Percentiles rank a stretch among this genome's conserved stretches.
Evolutionary conservation across 2,888 invertebrate genomes (phyloP).

Genomic region (Amphimallon solstitiale): DNA sequence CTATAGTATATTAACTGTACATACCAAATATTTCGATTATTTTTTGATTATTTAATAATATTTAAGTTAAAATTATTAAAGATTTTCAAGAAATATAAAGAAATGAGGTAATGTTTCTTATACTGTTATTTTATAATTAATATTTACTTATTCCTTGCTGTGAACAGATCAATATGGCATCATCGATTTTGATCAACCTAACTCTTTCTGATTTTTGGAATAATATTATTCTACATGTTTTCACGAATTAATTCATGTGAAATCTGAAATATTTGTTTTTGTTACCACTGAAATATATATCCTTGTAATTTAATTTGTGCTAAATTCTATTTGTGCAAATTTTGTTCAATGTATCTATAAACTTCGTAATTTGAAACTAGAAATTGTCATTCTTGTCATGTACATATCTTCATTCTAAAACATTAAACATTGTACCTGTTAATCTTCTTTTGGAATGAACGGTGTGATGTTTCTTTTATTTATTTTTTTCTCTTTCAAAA

Average conservation of each 20-base stretch:
- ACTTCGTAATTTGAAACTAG: too few relatives aligned
- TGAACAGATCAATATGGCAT: conserved; percentile 21
- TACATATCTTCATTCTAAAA: not conserved
- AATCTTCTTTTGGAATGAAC: not conserved
- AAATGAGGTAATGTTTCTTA: not conserved
- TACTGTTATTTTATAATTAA: not conserved
- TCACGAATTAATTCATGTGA: not conserved
- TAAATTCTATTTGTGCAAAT: too few relatives aligned
- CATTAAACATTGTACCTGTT: conserved; percentile 23
- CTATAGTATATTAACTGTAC: too few relatives aligned
- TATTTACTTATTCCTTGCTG: not conserved
- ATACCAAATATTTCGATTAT: too few relatives aligned
- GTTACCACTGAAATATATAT: too few relatives aligned
- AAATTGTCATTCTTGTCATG: too few relatives aligned
- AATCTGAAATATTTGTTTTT: not conserved
- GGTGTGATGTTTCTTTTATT: not conserved
- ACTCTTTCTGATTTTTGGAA: conserved; percentile 13
- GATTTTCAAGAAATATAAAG: too few relatives aligned
- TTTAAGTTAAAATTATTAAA: too few relatives aligned
- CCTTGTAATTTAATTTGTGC: too few relatives aligned
- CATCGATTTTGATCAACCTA: conserved; percentile 26
- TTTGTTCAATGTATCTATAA: too few relatives aligned
- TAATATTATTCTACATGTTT: not conserved
- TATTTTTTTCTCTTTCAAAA: not conserved
- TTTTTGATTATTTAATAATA: too few relatives aligned